Conservation (phyloP, 2,888 invertebrate genomes). For the Tachystola acroxantha region DNA sequence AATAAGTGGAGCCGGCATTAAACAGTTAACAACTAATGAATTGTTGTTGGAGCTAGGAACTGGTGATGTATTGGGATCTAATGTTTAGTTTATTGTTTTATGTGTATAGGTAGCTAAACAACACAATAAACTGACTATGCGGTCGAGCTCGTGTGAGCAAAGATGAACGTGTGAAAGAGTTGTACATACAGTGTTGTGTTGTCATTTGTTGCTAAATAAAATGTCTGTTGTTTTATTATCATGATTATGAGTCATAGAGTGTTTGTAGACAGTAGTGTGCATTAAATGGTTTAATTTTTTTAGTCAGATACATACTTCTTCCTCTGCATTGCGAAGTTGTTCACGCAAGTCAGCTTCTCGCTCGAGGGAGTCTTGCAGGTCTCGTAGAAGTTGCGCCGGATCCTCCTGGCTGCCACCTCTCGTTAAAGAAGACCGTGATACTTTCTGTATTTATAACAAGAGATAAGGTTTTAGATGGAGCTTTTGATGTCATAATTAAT, state of each 20-base stretch:
- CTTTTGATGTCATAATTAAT: too few species aligned
- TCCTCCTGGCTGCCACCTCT: constrained; percentile 89
- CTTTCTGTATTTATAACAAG: constrained; percentile 64
- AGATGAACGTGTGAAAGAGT: too few species aligned
- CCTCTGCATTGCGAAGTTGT: constrained; percentile 94
- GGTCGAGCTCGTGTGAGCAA: too few species aligned
- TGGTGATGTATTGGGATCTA: background rate
- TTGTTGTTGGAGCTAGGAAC: constrained; percentile 17
- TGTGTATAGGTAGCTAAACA: too few species aligned
- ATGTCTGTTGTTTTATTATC: too few species aligned
- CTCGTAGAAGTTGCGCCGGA: constrained; percentile 88
- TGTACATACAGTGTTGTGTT: too few species aligned
- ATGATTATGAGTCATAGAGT: background rate
- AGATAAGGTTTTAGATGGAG: background rate
- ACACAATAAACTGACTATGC: too few species aligned
- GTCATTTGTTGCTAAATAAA: too few species aligned
- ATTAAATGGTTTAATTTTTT: background rate
- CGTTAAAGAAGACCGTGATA: constrained; percentile 85
- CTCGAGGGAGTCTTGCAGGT: constrained; percentile 94
- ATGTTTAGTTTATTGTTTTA: background rate
- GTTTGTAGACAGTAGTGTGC: background rate
- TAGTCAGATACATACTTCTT: constrained; percentile 83
- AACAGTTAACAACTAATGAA: constrained; percentile 29
- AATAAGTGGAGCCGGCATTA: constrained; percentile 30
- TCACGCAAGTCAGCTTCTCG: constrained; percentile 95